These are phyloP conservation scores for Tadarida brasiliensis DNA, from an alignment of 2,797 vertebrate genomes.

Conservation along the genomic window DNA sequence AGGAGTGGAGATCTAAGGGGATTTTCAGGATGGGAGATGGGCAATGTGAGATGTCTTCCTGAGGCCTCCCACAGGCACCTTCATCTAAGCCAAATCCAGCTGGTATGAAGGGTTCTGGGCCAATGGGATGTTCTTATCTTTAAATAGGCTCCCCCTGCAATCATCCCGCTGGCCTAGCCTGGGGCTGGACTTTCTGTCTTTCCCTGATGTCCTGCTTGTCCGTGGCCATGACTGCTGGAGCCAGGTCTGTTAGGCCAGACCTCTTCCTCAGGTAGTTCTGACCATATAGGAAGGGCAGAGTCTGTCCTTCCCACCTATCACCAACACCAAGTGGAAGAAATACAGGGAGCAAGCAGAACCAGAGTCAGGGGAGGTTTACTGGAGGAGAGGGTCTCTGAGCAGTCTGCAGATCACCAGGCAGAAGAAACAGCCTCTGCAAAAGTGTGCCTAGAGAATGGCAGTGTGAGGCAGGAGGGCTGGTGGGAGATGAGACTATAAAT, in stretches of 20 bases:
- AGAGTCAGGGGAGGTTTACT: background rate
- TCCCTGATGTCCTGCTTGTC: background rate
- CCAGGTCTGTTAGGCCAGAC: background rate
- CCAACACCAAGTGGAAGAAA: background rate
- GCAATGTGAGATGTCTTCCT: background rate
- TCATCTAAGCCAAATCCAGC: background rate
- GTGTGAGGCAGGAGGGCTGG: background rate
- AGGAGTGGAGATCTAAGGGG: background rate
- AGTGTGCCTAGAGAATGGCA: background rate
- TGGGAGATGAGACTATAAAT: background rate
- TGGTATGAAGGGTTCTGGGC: background rate
- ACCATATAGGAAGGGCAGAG: background rate
- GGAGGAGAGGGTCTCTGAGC: background rate
- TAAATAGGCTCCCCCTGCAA: background rate
- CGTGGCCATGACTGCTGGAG: background rate
- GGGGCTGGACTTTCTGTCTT: background rate
- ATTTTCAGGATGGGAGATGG: background rate
- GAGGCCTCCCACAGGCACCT: background rate
- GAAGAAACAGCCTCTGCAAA: background rate
- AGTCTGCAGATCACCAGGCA: background rate
- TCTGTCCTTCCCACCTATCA: background rate
- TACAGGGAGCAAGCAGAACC: background rate
- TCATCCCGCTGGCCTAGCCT: background rate
- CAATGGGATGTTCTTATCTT: background rate
- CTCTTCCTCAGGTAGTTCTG: background rate